Evolutionary conservation across 1,140 invertebrate genomes (phyloP).

Genomic region (Aphaenogaster ashmeadi): DNA sequence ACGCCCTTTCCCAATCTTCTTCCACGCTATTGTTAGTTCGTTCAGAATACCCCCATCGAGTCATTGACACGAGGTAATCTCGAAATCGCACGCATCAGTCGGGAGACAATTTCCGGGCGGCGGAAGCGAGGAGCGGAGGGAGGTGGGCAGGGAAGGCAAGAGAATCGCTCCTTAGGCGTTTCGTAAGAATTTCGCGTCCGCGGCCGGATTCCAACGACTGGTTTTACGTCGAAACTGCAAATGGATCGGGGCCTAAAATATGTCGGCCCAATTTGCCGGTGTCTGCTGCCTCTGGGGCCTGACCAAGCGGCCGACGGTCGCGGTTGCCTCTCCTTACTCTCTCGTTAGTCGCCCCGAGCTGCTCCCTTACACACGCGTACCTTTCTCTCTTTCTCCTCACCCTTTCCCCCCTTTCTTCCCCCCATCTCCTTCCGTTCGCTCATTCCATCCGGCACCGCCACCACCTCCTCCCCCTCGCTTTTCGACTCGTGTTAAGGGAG

Average conservation of each 20-base stretch:
- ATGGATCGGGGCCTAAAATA: conserved; percentile 80
- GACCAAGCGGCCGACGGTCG: conserved; percentile 30
- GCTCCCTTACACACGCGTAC: conserved; percentile 36
- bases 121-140: background rate
- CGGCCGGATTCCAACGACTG: conserved; percentile 78
- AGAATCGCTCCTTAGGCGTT: conserved; percentile 76
- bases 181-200: conserved; percentile 77
- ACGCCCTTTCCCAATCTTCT: background rate
- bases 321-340: conserved; percentile 66
- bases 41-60: conserved; percentile 9
- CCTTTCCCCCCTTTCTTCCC: background rate
- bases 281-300: conserved; percentile 78
- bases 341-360: conserved; percentile 74
- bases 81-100: conserved; percentile 45
- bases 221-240: conserved; percentile 81
- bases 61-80: conserved; percentile 53
- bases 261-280: conserved; percentile 81
- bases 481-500: conserved; percentile 65
- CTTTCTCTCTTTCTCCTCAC: conserved; percentile 10
- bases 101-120: conserved; percentile 67
- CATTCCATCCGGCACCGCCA: background rate
- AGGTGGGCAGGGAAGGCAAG: conserved; percentile 18
- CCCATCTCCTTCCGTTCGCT: background rate
- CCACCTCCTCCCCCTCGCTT: conserved; percentile 18
- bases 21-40: conserved; percentile 32